Evolutionary conservation across 2,888 invertebrate genomes (phyloP), one percentile per base, ranked within the genome.

Genomic region (Athrips mouffetella): DNA sequence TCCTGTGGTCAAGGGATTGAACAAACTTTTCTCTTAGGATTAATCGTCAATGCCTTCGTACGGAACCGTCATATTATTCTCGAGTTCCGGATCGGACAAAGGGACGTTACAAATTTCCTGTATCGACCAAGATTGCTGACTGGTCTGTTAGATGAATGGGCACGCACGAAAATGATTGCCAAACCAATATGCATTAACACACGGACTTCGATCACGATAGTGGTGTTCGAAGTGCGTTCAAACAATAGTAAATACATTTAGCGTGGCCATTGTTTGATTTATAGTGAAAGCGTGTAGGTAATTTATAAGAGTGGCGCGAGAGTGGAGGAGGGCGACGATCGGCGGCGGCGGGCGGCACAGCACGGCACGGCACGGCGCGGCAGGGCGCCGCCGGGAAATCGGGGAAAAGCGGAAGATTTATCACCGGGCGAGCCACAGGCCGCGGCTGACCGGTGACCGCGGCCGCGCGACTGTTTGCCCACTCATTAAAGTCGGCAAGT

Each of bases 211-310:
- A 65, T 66, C 65, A 63, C 63, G 63, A 67, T 66, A 67, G 72
- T 69, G 65, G 67, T 73, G 72, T 73, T 65, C 70, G 71, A 78
- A 76, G 80, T 80, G 80, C 78, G 76, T 79, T 81, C 81, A 76
- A 85, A 87, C 85, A 86, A 86, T 86, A 81, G 83, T 84, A 82
- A 86, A 83, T 79, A 82, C 85, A 87, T 85, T 87, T 84, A 83
- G 80, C 73, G 67, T 63, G 71, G 70, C 73, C 77, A 78, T 84
- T 80, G 80, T 82, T 76, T 84, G 86, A 87, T 88, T 87, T 86
- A 88, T 86, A 70, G 82, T 73, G 70, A 73, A 82, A 83, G 82
- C 82, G 83, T 86, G 87, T 83, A 73, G 80, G 85, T 86, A 85
- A 87, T 88, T 87, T 88, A 87, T 86, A 87, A 84, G 83, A 82